Evolutionary conservation across 1,140 invertebrate species (phyloP).

Genomic region (Drosophila pseudoobscura): DNA sequence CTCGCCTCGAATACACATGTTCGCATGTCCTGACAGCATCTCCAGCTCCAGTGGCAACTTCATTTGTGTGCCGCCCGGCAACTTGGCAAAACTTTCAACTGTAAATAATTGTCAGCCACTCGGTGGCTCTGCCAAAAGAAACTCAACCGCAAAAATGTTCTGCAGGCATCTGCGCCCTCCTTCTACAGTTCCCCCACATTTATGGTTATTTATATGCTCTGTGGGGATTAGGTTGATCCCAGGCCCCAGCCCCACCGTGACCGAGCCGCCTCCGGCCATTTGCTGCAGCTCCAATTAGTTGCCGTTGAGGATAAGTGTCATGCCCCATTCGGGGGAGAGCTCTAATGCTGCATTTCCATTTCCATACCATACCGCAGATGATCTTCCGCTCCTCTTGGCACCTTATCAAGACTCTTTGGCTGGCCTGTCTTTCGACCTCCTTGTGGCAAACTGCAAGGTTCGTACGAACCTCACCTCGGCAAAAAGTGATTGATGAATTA

Average conservation of each 20-base stretch:
- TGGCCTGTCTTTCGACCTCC: too few relatives aligned
- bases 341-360: too few relatives aligned
- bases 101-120: constrained; percentile 75
- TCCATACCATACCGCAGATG: too few relatives aligned
- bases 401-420: too few relatives aligned
- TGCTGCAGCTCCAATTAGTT: constrained; percentile 63
- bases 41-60: constrained; percentile 54
- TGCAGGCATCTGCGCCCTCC: constrained; percentile 11
- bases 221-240: constrained; percentile 15
- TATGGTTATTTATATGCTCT: constrained; percentile 72
- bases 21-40: constrained; percentile 39
- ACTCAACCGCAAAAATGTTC: constrained; percentile 68
- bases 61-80: constrained; percentile 63
- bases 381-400: too few relatives aligned
- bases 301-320: constrained; percentile 52
- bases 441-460: too few relatives aligned
- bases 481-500: too few relatives aligned
- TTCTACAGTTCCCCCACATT: constrained; percentile 45
- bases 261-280: not conserved
- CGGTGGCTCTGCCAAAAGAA: constrained; percentile 35
- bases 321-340: constrained; percentile 2
- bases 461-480: too few relatives aligned
- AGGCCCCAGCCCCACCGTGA: not conserved
- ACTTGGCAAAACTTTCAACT: constrained; percentile 74
- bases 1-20: constrained; percentile 32